Percentiles rank a stretch among this genome's conserved stretches.
phyloP scores from a whole-genome alignment of 2,888 invertebrate genomes.

The Ichneumon xanthorius region DNA sequence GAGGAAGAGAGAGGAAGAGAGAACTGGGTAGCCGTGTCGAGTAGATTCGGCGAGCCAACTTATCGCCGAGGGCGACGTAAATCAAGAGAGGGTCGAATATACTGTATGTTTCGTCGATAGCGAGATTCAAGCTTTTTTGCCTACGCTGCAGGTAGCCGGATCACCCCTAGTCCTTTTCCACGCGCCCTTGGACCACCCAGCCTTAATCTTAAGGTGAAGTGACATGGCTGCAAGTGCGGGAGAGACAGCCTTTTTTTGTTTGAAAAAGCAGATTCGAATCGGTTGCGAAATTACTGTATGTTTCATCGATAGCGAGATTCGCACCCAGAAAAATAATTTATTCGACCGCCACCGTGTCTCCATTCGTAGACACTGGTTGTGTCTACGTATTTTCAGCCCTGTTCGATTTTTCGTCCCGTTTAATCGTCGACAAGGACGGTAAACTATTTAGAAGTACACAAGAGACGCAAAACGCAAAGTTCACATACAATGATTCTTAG shows the following conservation, averaged over 20 bases:
- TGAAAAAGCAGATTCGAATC: too few species aligned
- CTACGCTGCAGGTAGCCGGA: slow-evolving; percentile 67
- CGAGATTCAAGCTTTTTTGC: slow-evolving; percentile 64
- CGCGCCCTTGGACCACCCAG: slow-evolving; percentile 3
- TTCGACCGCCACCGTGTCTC: too few species aligned
- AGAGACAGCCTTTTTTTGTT: background rate
- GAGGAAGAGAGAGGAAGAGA: slow-evolving; percentile 49
- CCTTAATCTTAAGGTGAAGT: background rate
- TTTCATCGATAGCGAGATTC: too few species aligned
- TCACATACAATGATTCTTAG: slow-evolving; percentile 34
- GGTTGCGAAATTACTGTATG: background rate
- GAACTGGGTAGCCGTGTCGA: slow-evolving; percentile 53
- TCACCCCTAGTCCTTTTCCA: slow-evolving; percentile 27
- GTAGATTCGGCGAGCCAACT: slow-evolving; percentile 67
- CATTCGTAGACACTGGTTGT: too few species aligned
- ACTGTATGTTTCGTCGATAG: slow-evolving; percentile 72
- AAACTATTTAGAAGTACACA: slow-evolving; percentile 40
- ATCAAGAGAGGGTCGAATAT: slow-evolving; percentile 73
- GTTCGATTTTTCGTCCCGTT: slow-evolving; percentile 10
- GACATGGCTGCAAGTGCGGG: background rate
- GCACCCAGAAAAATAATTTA: too few species aligned
- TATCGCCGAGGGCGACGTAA: slow-evolving; percentile 80
- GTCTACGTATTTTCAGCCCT: background rate
- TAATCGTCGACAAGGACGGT: slow-evolving; percentile 29
- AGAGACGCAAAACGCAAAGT: background rate